Conservation (phyloP, 1,140 invertebrate genomes). For the Polypedilum vanderplanki region DNA sequence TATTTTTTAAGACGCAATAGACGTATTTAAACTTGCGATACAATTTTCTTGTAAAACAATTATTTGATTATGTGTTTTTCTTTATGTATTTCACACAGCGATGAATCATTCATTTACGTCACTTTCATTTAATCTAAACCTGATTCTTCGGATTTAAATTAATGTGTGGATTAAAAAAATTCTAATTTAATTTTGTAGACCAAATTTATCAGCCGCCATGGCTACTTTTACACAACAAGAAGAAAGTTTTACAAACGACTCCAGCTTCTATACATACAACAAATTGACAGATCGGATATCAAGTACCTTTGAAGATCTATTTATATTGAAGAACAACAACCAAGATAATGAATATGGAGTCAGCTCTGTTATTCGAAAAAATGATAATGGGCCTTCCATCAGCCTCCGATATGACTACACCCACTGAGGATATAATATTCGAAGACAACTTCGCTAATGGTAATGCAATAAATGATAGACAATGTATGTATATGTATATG, state of each 20-base stretch:
- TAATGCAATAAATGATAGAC: background rate
- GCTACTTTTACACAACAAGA: constrained; percentile 7
- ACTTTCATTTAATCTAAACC: too few species aligned
- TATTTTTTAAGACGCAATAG: background rate
- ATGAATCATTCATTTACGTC: too few species aligned
- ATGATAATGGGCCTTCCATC: background rate
- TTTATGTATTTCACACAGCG: background rate
- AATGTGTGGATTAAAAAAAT: background rate
- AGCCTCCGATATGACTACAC: background rate
- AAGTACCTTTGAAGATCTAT: constrained; percentile 4
- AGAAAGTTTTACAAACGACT: constrained; percentile 16
- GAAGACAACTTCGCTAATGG: constrained; percentile 25
- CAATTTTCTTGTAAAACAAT: background rate
- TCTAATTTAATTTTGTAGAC: background rate
- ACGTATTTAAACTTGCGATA: background rate
- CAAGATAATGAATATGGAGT: constrained; percentile 1
- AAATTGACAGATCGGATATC: constrained; percentile 6
- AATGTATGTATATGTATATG: background rate
- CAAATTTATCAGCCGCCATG: constrained; percentile 12
- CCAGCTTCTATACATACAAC: background rate
- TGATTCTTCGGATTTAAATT: background rate
- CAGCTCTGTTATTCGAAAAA: background rate
- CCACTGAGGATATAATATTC: constrained; percentile 9
- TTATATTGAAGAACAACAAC: background rate
- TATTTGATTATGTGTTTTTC: background rate